Evolutionary conservation across 2,113 vertebrate genomes (phyloP), one percentile per base, ranked within the genome.

Genomic region (Caranx ignobilis): DNA sequence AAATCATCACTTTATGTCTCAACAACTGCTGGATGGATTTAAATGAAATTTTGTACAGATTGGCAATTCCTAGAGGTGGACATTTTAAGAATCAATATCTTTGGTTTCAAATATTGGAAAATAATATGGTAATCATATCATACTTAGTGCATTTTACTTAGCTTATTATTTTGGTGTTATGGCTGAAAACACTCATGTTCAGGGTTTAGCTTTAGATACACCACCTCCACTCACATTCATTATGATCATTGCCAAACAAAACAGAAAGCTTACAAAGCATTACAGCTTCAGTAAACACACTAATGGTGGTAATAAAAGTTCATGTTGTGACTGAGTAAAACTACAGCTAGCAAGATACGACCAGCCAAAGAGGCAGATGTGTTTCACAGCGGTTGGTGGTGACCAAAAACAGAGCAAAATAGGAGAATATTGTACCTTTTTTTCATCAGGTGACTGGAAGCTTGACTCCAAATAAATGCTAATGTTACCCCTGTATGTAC

Each of bases 351-450:
- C 26, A 26, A 26, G 26, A 26, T 26, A 26, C 26, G 5, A 63
- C 60, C 62, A 48, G 63, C 54, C 54, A 37, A 37, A 37, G 18
- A 11, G 13, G 0, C 39, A 19, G n/a, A 18, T 11, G 7, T 11
- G 4, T 48, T 26, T 15, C 13, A 37, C 19, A 48, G n/a, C 7
- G 55, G 75, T 1, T 48, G 55, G 41, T 60, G 5, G 41, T 39
- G 65, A 69, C 34, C 54, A 48, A 60, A 67, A 11, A 54, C 34
- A 37, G n/a, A 66, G 19, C 41, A 48, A 7, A 65, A 65, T 45
- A 18, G 16, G 37, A 26, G 8, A 45, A 57, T 35, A 45, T 56
- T 34, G 8, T 2, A 47, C 6, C 26, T 11, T 21, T 5, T 5
- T 13, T 48, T 34, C n/a, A 64, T 19, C 2, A 31, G 16, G 32